phyloP scores from a whole-genome alignment of 2,113 vertebrate species.

The Collichthys lucidus region DNA sequence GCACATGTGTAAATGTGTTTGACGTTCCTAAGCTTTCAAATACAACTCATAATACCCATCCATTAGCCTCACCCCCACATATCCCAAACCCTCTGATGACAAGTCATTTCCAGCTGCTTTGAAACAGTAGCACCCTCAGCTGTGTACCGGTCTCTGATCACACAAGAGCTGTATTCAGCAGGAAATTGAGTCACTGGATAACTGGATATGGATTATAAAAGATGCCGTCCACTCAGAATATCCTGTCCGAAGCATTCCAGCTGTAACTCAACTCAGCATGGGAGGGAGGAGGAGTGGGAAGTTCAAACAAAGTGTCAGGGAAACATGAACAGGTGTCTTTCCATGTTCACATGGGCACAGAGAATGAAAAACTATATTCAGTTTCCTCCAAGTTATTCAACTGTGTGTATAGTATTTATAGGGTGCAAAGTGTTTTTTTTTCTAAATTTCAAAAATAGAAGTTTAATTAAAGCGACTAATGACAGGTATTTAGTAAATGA shows the following conservation, averaged over 20 bases:
- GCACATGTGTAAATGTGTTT: conserved; percentile 36
- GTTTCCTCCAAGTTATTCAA: not conserved
- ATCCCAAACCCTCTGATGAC: conserved; percentile 58
- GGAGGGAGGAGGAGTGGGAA: conserved; percentile 21
- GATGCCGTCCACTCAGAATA: conserved; percentile 63
- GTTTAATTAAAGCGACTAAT: not conserved
- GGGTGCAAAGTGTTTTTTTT: not conserved
- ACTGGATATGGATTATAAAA: conserved; percentile 64
- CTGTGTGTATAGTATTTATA: not conserved
- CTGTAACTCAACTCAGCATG: conserved; percentile 61
- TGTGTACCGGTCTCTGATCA: conserved; percentile 72
- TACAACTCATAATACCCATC: conserved; percentile 64
- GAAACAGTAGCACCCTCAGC: conserved; percentile 76
- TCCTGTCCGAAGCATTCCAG: conserved; percentile 71
- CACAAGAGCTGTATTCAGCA: conserved; percentile 72
- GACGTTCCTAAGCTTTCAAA: conserved; percentile 66
- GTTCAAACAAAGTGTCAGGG: conserved; percentile 58
- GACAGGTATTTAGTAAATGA: no score
- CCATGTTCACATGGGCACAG: conserved; percentile 11
- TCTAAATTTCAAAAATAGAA: not conserved
- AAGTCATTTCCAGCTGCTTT: conserved; percentile 77
- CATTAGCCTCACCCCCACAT: conserved; percentile 60
- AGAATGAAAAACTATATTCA: not conserved
- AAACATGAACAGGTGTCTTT: conserved; percentile 62
- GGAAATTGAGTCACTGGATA: conserved; percentile 60